Conservation (phyloP, 2,797 vertebrate genomes). For the Spinus olivaceus region DNA sequence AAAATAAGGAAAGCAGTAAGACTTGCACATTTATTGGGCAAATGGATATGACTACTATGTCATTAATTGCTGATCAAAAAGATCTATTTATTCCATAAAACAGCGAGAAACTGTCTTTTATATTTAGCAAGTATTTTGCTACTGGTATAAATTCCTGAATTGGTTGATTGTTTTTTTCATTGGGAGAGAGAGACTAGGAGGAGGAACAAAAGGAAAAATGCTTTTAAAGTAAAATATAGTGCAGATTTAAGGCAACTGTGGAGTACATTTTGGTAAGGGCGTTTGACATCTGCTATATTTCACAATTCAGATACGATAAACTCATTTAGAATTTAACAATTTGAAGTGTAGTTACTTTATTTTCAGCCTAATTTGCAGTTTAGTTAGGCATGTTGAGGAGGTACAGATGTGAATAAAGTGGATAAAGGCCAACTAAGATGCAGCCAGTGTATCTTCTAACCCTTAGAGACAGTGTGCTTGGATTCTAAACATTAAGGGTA, state of each 20-base stretch:
- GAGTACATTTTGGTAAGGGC: conserved; percentile 1
- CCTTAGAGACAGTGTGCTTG: not conserved
- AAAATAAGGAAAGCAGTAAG: conserved; percentile 19
- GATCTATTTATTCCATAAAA: not conserved
- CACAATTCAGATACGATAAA: not conserved
- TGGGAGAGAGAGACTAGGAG: not conserved
- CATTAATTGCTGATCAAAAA: conserved; percentile 36
- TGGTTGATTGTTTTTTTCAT: not conserved
- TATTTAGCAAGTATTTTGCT: not conserved
- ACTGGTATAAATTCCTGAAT: not conserved
- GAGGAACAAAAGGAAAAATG: not conserved
- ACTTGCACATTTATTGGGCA: conserved; percentile 1
- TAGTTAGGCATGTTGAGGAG: not conserved
- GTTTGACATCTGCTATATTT: conserved; percentile 23
- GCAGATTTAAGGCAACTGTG: not conserved
- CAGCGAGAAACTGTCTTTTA: not conserved
- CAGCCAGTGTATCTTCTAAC: not conserved
- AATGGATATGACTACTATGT: not conserved
- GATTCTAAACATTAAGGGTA: conserved; percentile 22
- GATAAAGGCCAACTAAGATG: not conserved
- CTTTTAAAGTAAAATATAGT: not conserved
- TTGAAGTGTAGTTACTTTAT: not conserved
- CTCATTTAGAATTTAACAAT: not conserved
- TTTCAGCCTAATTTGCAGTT: conserved; percentile 25
- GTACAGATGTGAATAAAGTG: not conserved